Evolutionary conservation across 2,797 vertebrate species (phyloP).

Genomic region (Anas capensis): DNA sequence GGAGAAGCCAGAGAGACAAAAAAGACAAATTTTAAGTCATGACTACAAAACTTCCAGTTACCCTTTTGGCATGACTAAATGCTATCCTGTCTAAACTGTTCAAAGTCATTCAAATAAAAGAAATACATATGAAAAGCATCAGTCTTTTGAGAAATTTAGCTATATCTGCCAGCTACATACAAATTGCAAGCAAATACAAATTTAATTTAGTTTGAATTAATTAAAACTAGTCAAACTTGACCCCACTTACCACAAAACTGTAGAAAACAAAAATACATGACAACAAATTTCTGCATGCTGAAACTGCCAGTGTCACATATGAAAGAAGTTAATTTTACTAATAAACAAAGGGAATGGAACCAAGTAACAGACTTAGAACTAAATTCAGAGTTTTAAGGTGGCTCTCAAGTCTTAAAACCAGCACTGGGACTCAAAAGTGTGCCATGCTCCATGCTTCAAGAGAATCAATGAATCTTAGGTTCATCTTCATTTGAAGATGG

Average conservation of each 20-base stretch:
- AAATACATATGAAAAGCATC: neutral
- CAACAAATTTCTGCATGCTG: conserved; percentile 28
- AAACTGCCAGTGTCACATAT: conserved; percentile 3
- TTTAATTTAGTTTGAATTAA: conserved; percentile 35
- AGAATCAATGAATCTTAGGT: neutral
- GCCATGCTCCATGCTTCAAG: neutral
- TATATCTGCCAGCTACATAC: neutral
- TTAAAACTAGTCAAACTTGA: conserved; percentile 28
- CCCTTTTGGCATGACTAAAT: neutral
- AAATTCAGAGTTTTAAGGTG: conserved; percentile 48
- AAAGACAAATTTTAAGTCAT: neutral
- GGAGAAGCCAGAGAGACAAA: neutral
- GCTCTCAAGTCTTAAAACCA: neutral
- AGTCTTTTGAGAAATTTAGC: neutral
- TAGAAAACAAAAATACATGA: conserved; percentile 47
- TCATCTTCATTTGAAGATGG: neutral
- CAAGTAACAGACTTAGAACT: conserved; percentile 35
- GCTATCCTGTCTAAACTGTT: neutral
- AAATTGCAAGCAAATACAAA: neutral
- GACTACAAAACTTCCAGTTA: neutral
- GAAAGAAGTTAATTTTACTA: conserved; percentile 47
- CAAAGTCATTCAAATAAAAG: neutral
- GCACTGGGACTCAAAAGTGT: neutral
- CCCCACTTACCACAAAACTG: conserved; percentile 11
- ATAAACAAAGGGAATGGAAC: conserved; percentile 39